These are phyloP conservation scores for Cryptomyrus ogoouensis DNA, from an alignment of 2,113 vertebrate species.

Conservation along the genomic window DNA sequence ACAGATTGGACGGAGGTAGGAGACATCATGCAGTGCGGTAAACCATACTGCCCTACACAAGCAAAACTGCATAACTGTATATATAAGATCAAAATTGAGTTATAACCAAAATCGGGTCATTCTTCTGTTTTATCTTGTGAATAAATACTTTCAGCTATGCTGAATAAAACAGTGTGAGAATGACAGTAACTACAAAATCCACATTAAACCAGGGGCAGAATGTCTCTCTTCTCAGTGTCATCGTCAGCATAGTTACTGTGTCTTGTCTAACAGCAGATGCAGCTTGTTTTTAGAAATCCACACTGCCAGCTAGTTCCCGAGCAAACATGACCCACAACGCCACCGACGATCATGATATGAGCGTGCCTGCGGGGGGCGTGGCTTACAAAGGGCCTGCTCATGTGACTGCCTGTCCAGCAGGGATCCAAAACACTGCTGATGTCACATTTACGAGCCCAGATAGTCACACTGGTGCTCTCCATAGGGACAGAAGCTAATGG, in stretches of 20 bases:
- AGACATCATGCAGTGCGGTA: neutral
- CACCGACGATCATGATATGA: neutral
- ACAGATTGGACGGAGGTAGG: neutral
- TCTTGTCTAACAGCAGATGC: neutral
- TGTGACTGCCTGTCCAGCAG: neutral
- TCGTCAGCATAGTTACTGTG: neutral
- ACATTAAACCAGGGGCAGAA: neutral
- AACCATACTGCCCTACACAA: neutral
- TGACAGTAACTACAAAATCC: neutral
- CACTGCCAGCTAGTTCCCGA: neutral
- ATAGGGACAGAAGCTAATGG: neutral
- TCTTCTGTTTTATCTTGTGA: neutral
- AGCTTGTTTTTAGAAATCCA: neutral
- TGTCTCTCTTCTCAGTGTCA: neutral
- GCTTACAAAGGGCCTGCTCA: neutral
- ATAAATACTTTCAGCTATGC: neutral
- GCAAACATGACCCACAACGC: neutral
- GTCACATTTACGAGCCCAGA: neutral
- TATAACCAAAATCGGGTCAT: neutral
- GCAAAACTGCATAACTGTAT: neutral
- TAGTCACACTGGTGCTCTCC: neutral
- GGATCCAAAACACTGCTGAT: neutral
- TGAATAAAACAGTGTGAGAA: neutral
- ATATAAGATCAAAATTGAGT: neutral
- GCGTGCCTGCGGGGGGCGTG: neutral